A percentile compares a stretch with the other conserved stretches of the same genome.
Conservation (phyloP, 2,888 invertebrate genomes). For the Rapana venosa region DNA sequence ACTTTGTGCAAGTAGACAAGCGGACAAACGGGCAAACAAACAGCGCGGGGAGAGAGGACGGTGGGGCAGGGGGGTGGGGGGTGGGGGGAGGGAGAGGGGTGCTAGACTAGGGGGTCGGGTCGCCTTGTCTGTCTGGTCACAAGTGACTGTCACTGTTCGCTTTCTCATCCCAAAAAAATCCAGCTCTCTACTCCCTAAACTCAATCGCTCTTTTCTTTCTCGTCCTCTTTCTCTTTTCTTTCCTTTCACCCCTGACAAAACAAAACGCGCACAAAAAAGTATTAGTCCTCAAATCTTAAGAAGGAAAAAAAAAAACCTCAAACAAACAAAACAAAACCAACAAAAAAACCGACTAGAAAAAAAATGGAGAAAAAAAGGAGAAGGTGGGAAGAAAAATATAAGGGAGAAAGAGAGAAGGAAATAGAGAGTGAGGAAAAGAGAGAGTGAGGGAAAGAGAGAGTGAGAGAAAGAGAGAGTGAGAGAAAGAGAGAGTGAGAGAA, state of each 20-base stretch:
- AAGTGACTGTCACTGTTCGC: neutral
- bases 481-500: neutral
- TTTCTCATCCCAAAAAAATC: neutral
- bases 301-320: too few relatives aligned
- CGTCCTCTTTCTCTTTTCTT: neutral
- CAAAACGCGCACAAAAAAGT: neutral
- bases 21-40: neutral
- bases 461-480: neutral
- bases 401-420: neutral
- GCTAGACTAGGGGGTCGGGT: too few relatives aligned
- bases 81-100: neutral
- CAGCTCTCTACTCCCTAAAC: neutral
- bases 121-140: neutral
- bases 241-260: too few relatives aligned
- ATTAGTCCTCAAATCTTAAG: too few relatives aligned
- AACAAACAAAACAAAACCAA: too few relatives aligned
- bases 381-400: neutral
- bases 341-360: too few relatives aligned
- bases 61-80: neutral
- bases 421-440: neutral
- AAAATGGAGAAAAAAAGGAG: neutral
- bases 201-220: too few relatives aligned
- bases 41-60: neutral
- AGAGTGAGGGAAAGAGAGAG: neutral
- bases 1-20: too few relatives aligned